Percentiles rank a stretch among this genome's conserved stretches.
phyloP scores from a whole-genome alignment of 2,888 invertebrate species.

The Heliconius sara region DNA sequence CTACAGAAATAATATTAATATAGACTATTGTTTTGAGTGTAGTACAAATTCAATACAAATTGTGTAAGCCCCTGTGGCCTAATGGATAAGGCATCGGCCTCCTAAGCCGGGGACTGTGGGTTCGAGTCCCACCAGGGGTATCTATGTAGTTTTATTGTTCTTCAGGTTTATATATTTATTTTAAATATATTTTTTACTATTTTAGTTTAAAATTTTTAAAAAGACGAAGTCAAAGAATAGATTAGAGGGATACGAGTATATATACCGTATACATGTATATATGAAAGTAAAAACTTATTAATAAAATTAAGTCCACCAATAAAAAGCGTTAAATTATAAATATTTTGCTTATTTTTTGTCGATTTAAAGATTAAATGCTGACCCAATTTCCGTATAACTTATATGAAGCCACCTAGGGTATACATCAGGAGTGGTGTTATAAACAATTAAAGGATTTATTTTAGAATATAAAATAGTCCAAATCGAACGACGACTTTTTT shows the following conservation, averaged over 20 bases:
- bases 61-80: slow-evolving; percentile 87
- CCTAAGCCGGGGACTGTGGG: slow-evolving; percentile 91
- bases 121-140: slow-evolving; percentile 90
- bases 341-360: no score
- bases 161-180: background rate
- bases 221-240: background rate
- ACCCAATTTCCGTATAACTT: no score
- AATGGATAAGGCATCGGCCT: slow-evolving; percentile 91
- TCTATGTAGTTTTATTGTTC: background rate
- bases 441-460: no score
- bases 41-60: background rate
- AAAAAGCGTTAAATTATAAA: no score
- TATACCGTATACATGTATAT: background rate
- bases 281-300: no score
- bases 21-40: background rate
- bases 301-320: no score
- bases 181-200: background rate
- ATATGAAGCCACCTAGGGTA: no score
- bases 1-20: background rate
- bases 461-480: no score
- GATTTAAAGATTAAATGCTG: no score
- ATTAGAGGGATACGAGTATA: background rate
- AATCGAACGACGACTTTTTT: no score
- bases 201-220: background rate
- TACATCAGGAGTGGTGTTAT: no score